Evolutionary conservation across 2,797 vertebrate species (phyloP), one percentile per base, ranked within the genome.

Genomic region (Capromys pilorides): DNA sequence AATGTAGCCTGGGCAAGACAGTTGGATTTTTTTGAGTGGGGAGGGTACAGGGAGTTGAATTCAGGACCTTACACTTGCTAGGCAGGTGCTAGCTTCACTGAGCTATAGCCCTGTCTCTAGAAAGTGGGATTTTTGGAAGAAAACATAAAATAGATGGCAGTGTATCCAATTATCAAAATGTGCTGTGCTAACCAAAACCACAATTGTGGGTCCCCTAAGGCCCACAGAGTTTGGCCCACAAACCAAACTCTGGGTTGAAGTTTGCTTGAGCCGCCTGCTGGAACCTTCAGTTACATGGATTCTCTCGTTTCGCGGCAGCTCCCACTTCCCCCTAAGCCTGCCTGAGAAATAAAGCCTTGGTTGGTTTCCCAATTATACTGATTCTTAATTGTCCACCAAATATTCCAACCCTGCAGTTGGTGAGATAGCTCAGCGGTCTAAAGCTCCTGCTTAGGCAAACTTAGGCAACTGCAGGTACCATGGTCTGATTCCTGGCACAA

Each of bases 171-270:
- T 91, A 33, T 73, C 78, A 93, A 92, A 90, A 81, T 84, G 51
- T 62, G 19, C 78, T 85, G 18, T 78, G 80, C 75, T 95, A 88
- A 94, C 31, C 16, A 39, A 66, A 93, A 88, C 49, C 69, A 86
- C 45, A 86, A 73, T 31, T 57, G 57, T 82, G 61, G 84, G 61
- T 62, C 39, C 61, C 64, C 33, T 57, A 33, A n/a, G 57, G 86
- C 24, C 41, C 75, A 13, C 66, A 94, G 90, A 78, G n/a, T n/a
- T n/a, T n/a, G n/a, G n/a, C n/a, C n/a, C n/a, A n/a, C n/a, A n/a
- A n/a, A n/a, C n/a, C n/a, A n/a, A n/a, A n/a, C 78, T 69, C 71
- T 78, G 39, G 64, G 82, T 81, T 84, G 73, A 41, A 92, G 57
- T 54, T 75, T 66, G 10, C 77, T 83, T 18, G 85, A 83, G 45